phyloP scores from a whole-genome alignment of 1,140 invertebrate genomes.

The Papilio aristodemus region DNA sequence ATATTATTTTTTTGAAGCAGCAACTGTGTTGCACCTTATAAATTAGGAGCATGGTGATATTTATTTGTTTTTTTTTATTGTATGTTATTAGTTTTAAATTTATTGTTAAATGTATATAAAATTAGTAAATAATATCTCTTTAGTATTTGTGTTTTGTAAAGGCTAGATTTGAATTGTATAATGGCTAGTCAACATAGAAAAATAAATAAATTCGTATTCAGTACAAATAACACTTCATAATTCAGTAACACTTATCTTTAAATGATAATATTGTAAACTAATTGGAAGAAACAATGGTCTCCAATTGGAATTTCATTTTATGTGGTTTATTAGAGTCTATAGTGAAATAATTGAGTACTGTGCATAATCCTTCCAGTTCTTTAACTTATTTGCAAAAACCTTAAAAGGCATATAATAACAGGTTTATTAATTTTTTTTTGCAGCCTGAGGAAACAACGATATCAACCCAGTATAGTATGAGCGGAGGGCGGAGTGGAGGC shows the following conservation, averaged over 20 bases:
- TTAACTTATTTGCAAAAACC: no score
- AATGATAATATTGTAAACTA: background rate
- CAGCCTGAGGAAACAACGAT: slow-evolving; percentile 76
- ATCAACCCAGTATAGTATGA: slow-evolving; percentile 67
- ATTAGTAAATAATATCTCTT: no score
- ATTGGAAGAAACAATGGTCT: background rate
- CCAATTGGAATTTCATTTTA: background rate
- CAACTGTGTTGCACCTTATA: background rate
- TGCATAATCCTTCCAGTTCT: no score
- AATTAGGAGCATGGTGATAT: slow-evolving; percentile 1
- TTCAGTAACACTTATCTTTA: no score
- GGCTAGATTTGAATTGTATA: no score
- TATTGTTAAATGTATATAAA: no score
- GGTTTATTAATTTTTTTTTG: slow-evolving; percentile 44
- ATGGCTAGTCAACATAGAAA: no score
- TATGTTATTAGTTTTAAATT: background rate
- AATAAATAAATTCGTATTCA: no score
- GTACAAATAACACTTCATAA: no score
- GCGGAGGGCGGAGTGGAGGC: slow-evolving; percentile 60
- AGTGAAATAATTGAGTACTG: background rate
- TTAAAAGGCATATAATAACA: background rate
- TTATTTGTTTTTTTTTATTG: background rate
- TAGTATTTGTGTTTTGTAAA: no score
- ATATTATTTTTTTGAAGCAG: background rate
- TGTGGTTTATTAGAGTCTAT: background rate